A percentile compares a stretch with the other conserved stretches of the same genome.
phyloP scores from a whole-genome alignment of 2,888 invertebrate species.

The Caenorhabditis imperialis region DNA sequence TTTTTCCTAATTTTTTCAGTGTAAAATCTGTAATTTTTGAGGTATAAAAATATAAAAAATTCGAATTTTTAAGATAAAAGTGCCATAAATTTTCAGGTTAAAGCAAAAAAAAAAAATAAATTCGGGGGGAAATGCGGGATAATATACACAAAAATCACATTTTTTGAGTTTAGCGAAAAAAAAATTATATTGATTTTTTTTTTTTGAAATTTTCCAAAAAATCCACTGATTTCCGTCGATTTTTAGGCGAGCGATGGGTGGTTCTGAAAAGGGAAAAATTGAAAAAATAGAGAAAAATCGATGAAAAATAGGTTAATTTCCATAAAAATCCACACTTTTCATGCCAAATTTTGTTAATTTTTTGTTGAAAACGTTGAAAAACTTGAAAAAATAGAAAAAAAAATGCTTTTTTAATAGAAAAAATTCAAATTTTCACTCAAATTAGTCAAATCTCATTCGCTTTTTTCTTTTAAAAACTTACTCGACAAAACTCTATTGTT shows the following conservation, averaged over 20 bases:
- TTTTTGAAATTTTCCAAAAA: not conserved
- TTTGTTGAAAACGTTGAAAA: not conserved
- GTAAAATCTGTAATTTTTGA: no score
- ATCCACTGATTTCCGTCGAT: no score
- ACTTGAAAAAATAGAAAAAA: slow-evolving; percentile 4
- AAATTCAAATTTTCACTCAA: not conserved
- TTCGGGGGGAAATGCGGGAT: slow-evolving; percentile 1
- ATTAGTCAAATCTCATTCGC: not conserved
- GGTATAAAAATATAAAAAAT: not conserved
- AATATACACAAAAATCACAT: slow-evolving; percentile 10
- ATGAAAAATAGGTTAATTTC: slow-evolving; percentile 1
- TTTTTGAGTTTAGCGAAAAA: not conserved
- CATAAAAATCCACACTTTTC: slow-evolving; percentile 10
- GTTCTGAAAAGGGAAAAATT: slow-evolving; percentile 38
- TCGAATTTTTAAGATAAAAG: no score
- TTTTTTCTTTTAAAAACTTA: slow-evolving; percentile 29
- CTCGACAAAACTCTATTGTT: slow-evolving; percentile 60
- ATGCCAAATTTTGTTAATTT: not conserved
- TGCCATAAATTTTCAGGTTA: slow-evolving; percentile 24
- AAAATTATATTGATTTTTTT: not conserved
- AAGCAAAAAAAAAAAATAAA: slow-evolving; percentile 20
- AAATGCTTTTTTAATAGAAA: slow-evolving; percentile 17
- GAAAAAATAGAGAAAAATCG: not conserved
- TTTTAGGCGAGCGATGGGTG: slow-evolving; percentile 43
- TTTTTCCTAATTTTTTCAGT: not conserved